These are phyloP conservation scores for Eurystomus glaucurus DNA, from an alignment of 2,797 vertebrate species.

Conservation along the genomic window DNA sequence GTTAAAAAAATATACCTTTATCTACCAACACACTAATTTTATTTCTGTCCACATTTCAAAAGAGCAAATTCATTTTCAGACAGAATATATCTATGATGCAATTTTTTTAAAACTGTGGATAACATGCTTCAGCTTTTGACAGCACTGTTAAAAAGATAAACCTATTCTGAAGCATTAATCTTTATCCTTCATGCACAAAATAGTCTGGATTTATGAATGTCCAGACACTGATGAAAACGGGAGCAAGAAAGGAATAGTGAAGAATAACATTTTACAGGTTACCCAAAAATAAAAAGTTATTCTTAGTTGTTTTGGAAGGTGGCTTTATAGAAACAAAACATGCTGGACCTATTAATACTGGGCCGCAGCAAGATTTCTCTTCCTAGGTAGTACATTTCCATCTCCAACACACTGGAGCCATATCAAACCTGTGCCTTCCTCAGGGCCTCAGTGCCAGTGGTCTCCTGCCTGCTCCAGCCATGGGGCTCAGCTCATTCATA, in stretches of 20 bases:
- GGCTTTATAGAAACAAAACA: not conserved
- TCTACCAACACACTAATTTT: not conserved
- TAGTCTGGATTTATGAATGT: not conserved
- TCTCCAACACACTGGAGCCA: not conserved
- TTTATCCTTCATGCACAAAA: not conserved
- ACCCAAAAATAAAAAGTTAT: not conserved
- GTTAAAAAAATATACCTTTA: not conserved
- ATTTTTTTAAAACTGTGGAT: not conserved
- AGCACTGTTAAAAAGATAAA: slow-evolving; percentile 19
- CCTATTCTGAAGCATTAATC: not conserved
- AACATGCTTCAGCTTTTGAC: not conserved
- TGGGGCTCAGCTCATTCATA: not conserved
- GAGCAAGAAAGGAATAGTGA: not conserved
- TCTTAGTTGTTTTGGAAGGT: not conserved
- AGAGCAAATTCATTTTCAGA: not conserved
- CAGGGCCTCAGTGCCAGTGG: not conserved
- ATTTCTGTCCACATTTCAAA: slow-evolving; percentile 18
- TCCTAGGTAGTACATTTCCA: not conserved
- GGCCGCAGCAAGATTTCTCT: not conserved
- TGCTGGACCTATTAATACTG: not conserved
- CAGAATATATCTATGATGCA: not conserved
- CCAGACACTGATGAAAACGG: not conserved
- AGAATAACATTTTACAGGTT: not conserved
- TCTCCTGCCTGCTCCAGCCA: not conserved
- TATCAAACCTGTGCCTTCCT: not conserved